Evolutionary conservation across 1,140 invertebrate species (phyloP), one percentile per base, ranked within the genome.

Genomic region (Neoseiulus cucumeris): DNA sequence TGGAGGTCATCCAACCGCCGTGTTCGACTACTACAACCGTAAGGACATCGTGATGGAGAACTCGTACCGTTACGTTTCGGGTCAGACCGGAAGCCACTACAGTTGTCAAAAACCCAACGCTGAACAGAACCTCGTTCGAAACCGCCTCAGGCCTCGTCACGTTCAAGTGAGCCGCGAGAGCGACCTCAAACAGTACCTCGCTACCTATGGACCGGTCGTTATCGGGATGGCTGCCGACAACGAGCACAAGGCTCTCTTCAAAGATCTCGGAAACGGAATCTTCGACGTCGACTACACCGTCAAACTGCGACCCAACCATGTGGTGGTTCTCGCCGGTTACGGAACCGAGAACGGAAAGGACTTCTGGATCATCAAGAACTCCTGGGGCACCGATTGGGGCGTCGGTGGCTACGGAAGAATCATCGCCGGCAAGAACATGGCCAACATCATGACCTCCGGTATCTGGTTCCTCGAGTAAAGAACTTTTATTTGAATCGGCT

Each of bases 331-430:
- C 28, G 28, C 45, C 28, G 45, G 45, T 28, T 47, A 47, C 45
- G 45, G 45, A 22, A 28, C 4, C 28, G 18, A 47, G 45, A 47
- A 47, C 14, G 45, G 45, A 0, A 80, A 80, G 41, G 80, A 84
- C 30, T 87, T 86, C 67, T 95, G 90, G 90, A 84, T 93, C 12
- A 75, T 94, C 25, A 89, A 93, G 72, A 94, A 94, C 76, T 87
- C 85, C 83, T 91, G 88, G 88, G 86, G 87, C 6, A 64, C 65
- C 18, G 65, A 59, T 1, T 79, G 77, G 77, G 77, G 77, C 59
- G 66, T 70, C 59, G 30, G 72, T 17, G 78, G 78, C 4, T 79
- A 77, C 69, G 70, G 77, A 30, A 68, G 71, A 59, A 78, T 79
- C 71, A 65, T 71, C 0, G 68, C 76, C 29, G 76, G 77, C 66